Evolutionary conservation across 1,140 invertebrate genomes (phyloP), one percentile per base, ranked within the genome.

Genomic region (Bombus ignitus): DNA sequence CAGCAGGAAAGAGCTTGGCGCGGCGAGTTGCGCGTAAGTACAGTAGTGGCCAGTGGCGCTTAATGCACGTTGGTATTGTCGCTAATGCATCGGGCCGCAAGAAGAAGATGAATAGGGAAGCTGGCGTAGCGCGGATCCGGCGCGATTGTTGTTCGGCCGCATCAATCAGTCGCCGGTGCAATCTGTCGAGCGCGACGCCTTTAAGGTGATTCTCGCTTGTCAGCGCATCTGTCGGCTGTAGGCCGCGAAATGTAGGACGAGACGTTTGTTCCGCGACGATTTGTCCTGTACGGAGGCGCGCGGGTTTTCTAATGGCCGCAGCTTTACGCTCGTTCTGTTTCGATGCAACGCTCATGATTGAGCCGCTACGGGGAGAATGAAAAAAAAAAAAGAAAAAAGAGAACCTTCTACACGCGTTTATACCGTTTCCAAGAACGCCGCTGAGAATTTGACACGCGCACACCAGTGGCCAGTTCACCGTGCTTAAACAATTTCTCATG

Each of bases 81-180:
- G 90, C 88, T 94, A 93, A 93, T 93, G 93, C 88, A 87, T 79
- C 71, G 86, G 65, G 85, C 28, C 86, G 91, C 84, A 90, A 92
- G 91, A 86, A 90, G 88, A 93, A 92, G 92, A 94, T 93, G 92
- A 92, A 93, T 96, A 95, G 92, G 95, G 95, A 92, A 96, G 95
- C 57, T 95, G 95, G 18, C 95, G 75, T 92, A 32, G 66, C 95
- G 94, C 93, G 83, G 94, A 72, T 62, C 79, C 68, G 83, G 62
- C 81, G 94, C 68, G 94, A 95, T 95, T 95, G 95, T 95, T 91
- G 95, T 94, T 88, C 88, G 94, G 91, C 94, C 57, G 95, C 94
- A 96, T 94, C 96, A 94, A 94, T 94, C 94, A 94, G 93, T 87
- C 80, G 86, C 70, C 85, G 81, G 87, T 88, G 92, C 91, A 92